Base-by-base conservation (phyloP, 2,113 vertebrate genomes). In the Eurypyga helias region DNA sequence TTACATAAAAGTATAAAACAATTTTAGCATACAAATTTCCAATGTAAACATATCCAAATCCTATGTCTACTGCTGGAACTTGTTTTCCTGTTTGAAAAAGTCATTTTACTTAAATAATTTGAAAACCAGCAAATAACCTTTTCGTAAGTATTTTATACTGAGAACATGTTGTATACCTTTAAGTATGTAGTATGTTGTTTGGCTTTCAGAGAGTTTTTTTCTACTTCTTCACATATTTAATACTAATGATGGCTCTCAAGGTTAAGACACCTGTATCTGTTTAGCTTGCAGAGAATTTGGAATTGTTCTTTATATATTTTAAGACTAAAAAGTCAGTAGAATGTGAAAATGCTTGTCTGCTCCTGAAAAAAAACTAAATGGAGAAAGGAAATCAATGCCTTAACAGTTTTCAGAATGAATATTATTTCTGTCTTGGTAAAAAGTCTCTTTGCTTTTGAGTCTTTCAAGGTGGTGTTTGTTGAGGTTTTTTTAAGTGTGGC, bases 401-500 rank as follows among this genome's bases (percentile, higher is more conserved):
- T 16, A 55, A 20, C 5, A 69, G 11, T 71, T 87, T 73, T 75
- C 26, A 70, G 46, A 75, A 60, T 34, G 10, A 83, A 1, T 12
- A 1, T 48, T 91, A 48, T 43, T 75, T 89, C 7, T 61, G 7
- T 57, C 12, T 49, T 60, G 19, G 10, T 78, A 52, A 82, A 66
- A 87, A 73, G 8, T 15, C 34, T 2, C 24, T 57, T 11, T 48
- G 6, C 1, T 75, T 55, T 64, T 89, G 4, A 77, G 17, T 43
- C 9, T 76, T 75, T 62, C 24, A 45, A 21, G 23, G 1, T 36
- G 20, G 24, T 31, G 16, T 33, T 8, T 67, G 45, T n/a, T n/a
- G n/a, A n/a, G 1, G 4, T 45, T 45, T 1, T 6, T 1, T 46
- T 11, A 33, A 55, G 28, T 16, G 1, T 13, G 26, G 3, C 1